Percentiles rank a stretch among this genome's conserved stretches.
phyloP scores from a whole-genome alignment of 2,797 vertebrate genomes.

The Bradypodion ventrale region DNA sequence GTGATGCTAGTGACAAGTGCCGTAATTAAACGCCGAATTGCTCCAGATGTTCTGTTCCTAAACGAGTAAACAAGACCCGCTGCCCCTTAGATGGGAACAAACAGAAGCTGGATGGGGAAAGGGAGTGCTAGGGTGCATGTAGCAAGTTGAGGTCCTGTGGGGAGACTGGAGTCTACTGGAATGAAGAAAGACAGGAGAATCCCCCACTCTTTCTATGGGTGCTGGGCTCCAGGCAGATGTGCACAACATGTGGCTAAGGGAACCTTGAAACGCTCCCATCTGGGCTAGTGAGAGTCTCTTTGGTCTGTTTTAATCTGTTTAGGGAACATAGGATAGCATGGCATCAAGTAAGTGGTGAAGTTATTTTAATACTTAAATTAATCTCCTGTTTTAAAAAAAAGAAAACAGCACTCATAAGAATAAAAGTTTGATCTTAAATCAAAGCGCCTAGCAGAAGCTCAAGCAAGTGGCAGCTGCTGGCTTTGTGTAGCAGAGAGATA shows the following conservation, averaged over 20 bases:
- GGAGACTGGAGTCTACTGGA: neutral
- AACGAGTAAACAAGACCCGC: constrained; percentile 32
- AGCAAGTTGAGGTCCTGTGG: neutral
- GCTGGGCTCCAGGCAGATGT: neutral
- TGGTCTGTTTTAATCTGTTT: neutral
- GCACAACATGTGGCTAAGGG: neutral
- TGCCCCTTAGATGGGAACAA: constrained; percentile 33
- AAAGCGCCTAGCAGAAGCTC: neutral
- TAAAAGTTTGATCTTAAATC: neutral
- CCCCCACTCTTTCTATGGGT: neutral
- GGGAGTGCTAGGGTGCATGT: neutral
- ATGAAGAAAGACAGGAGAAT: neutral
- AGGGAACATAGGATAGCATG: neutral
- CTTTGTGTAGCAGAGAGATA: constrained; percentile 8
- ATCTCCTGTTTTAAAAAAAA: constrained; percentile 16
- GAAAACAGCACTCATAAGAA: neutral
- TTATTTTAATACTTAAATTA: constrained; percentile 2
- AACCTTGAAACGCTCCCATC: neutral
- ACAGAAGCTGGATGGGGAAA: neutral
- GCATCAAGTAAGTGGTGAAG: constrained; percentile 4
- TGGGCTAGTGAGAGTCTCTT: neutral
- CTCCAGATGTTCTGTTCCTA: constrained; percentile 41
- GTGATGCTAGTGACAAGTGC: constrained; percentile 36
- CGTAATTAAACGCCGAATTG: constrained; percentile 29
- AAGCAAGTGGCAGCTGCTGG: neutral